These are phyloP conservation scores for Erethizon dorsatum DNA, from an alignment of 2,797 vertebrate species.

Conservation along the genomic window DNA sequence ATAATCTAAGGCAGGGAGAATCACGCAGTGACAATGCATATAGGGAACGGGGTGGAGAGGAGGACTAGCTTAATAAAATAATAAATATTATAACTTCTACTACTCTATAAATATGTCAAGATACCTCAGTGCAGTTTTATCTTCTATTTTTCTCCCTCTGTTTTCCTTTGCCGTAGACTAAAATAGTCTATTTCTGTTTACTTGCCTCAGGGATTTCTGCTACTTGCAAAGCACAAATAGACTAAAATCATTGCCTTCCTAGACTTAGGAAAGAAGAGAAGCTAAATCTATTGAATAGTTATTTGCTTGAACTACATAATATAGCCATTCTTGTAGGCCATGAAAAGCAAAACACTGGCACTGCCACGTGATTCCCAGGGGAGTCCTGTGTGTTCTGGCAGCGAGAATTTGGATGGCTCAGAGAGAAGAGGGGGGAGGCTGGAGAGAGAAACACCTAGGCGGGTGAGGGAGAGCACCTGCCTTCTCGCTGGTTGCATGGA, in stretches of 20 bases:
- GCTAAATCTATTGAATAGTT: background rate
- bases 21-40: background rate
- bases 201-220: background rate
- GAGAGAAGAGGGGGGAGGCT: background rate
- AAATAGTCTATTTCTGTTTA: conserved; percentile 12
- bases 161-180: background rate
- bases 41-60: background rate
- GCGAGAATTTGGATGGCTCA: background rate
- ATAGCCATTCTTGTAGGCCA: background rate
- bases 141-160: background rate
- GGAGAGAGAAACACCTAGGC: background rate
- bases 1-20: background rate
- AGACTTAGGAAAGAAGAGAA: background rate
- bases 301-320: background rate
- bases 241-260: conserved; percentile 9
- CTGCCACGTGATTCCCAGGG: background rate
- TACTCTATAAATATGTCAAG: background rate
- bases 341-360: background rate
- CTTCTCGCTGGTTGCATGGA: background rate
- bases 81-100: background rate
- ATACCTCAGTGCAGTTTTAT: background rate
- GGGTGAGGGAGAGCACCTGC: background rate
- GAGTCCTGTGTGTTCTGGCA: background rate
- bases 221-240: background rate
- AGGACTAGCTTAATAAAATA: conserved; percentile 14